Evolutionary conservation across 2,113 vertebrate genomes (phyloP).

Genomic region (Phylloscopus whistleri): DNA sequence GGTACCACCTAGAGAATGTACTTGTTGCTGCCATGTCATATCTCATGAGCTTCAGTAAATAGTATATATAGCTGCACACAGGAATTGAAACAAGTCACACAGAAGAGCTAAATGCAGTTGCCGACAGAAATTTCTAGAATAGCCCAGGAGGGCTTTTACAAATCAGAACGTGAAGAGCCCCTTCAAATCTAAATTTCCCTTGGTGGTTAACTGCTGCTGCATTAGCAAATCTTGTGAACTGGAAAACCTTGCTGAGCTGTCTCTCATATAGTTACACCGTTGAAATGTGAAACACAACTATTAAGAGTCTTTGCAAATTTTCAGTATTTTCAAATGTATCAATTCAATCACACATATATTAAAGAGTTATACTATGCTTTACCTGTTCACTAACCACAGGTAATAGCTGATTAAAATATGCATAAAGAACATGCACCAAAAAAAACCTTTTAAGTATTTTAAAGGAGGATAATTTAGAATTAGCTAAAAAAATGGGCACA

Average conservation of each 20-base stretch:
- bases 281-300: background rate
- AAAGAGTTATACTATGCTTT: background rate
- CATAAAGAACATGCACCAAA: background rate
- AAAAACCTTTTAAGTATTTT: background rate
- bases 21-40: background rate
- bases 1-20: background rate
- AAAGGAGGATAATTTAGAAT: background rate
- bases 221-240: slow-evolving; percentile 35
- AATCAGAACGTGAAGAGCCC: slow-evolving; percentile 36
- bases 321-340: background rate
- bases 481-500: background rate
- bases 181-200: slow-evolving; percentile 59
- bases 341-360: background rate
- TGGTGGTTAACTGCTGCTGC: background rate
- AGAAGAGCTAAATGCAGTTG: background rate
- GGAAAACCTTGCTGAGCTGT: slow-evolving; percentile 21
- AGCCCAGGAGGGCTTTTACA: slow-evolving; percentile 16
- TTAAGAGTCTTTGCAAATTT: background rate
- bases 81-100: background rate
- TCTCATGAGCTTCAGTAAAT: background rate
- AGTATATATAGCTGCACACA: background rate
- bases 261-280: background rate
- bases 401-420: background rate
- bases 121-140: slow-evolving; percentile 39
- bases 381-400: background rate